Base-by-base conservation (phyloP, 2,888 invertebrate genomes). In the Drosophila cognata region DNA sequence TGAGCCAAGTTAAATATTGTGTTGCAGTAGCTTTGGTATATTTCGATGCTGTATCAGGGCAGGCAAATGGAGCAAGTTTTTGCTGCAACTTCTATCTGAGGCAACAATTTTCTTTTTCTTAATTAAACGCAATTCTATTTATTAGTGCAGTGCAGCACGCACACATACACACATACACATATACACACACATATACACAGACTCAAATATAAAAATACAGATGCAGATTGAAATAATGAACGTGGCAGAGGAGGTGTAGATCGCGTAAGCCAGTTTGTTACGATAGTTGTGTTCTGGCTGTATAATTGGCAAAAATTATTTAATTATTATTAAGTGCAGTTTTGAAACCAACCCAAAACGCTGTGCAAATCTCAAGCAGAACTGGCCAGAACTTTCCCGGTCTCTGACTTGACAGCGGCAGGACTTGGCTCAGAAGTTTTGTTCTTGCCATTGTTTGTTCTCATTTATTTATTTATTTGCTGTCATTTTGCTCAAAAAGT, bases 281-380 rank as follows among this genome's bases (percentile, higher is more conserved):
- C 70, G 74, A 72, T 72, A 67, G 68, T 77, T 66, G 31, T 71
- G 76, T 69, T 70, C 74, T 56, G 67, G 75, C 83, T 69, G 58
- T 79, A 78, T 86, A 88, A 88, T 86, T 87, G 86, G 77, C 72
- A 74, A 86, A 87, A 88, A 87, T 84, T 86, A 88, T 87, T 88
- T 87, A 87, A 87, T 87, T 87, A 88, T 88, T 86, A 88, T 84
- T 71, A 87, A 88, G 88, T 88, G 86, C 88, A 74, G 79, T 73
- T 63, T 72, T 65, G 28, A 10, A 55, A n/a, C 36, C 53, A 61
- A 61, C 41, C 52, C 58, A 59, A 66, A 29, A n/a, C 41, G 38
- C 13, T 29, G 8, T 8, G 29, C 41, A 36, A 16, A 55, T 38
- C 55, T 55, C 36, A 38, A 36, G 36, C 59, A 52, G 31, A 61